These are phyloP conservation scores for Andrena camellia DNA, from an alignment of 2,888 invertebrate genomes.

Conservation along the genomic window DNA sequence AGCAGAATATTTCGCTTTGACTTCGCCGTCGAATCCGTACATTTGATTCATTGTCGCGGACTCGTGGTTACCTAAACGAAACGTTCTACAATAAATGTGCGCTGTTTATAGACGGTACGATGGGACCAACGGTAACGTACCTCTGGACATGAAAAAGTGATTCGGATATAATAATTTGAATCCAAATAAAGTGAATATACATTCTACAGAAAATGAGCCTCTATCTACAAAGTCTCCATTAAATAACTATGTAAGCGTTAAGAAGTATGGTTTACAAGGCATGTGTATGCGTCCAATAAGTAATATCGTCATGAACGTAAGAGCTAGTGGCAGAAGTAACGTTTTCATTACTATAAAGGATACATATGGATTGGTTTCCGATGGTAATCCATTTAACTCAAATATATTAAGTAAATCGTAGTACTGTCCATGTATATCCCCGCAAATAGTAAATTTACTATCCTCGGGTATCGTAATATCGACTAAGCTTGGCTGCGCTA, in stretches of 20 bases:
- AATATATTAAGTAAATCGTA: constrained; percentile 99
- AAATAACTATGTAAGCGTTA: constrained; percentile 89
- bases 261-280: constrained; percentile 44
- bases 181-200: constrained; percentile 98
- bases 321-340: background rate
- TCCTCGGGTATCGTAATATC: constrained; percentile 95
- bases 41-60: constrained; percentile 99
- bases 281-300: background rate
- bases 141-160: constrained; percentile 99
- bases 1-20: constrained; percentile 96
- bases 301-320: background rate
- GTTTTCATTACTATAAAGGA: constrained; percentile 81
- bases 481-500: constrained; percentile 94
- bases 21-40: constrained; percentile 99
- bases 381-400: constrained; percentile 97
- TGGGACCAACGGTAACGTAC: constrained; percentile 86
- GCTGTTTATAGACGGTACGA: background rate
- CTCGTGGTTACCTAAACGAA: constrained; percentile 96
- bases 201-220: constrained; percentile 99
- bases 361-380: constrained; percentile 97
- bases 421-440: constrained; percentile 99
- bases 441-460: constrained; percentile 98
- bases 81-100: background rate
- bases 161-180: constrained; percentile 98
- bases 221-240: constrained; percentile 99